phyloP scores from a whole-genome alignment of 2,888 invertebrate species.

The Epirrhoe tristata region DNA sequence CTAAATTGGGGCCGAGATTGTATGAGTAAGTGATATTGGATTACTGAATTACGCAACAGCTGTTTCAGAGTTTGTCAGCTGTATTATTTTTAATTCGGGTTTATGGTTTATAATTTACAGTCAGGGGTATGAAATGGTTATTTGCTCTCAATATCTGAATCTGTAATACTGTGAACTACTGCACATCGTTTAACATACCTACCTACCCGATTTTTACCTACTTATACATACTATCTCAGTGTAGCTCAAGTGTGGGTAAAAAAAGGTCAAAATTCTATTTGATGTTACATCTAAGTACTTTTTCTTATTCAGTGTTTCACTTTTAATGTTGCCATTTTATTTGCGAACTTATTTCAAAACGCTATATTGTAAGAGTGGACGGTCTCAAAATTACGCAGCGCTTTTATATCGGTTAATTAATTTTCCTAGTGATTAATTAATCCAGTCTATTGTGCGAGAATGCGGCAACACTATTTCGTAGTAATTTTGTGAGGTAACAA shows the following conservation, averaged over 20 bases:
- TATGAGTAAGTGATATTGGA: slow-evolving; percentile 34
- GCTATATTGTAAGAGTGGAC: slow-evolving; percentile 21
- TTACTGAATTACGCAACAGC: slow-evolving; percentile 33
- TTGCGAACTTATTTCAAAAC: slow-evolving; percentile 3
- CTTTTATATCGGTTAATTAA: slow-evolving; percentile 44
- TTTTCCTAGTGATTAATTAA: slow-evolving; percentile 43
- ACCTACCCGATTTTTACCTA: too few species aligned
- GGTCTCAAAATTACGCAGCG: slow-evolving; percentile 33
- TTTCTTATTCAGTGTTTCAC: too few species aligned
- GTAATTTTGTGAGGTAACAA: slow-evolving; percentile 31
- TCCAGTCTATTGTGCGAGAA: slow-evolving; percentile 38
- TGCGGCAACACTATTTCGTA: slow-evolving; percentile 34
- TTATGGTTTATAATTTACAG: slow-evolving; percentile 4
- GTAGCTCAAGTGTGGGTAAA: too few species aligned
- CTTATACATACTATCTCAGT: too few species aligned
- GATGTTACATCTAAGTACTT: too few species aligned
- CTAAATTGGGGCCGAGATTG: slow-evolving; percentile 34
- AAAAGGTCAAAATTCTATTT: too few species aligned
- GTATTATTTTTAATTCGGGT: slow-evolving; percentile 24
- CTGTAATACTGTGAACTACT: not conserved
- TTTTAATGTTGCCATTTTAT: not conserved
- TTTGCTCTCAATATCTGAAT: not conserved
- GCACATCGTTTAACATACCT: too few species aligned
- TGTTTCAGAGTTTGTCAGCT: slow-evolving; percentile 28
- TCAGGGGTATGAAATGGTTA: not conserved